Conservation (phyloP, 92 coral and sea anemone species). For the Epizoanthus ramosus region DNA sequence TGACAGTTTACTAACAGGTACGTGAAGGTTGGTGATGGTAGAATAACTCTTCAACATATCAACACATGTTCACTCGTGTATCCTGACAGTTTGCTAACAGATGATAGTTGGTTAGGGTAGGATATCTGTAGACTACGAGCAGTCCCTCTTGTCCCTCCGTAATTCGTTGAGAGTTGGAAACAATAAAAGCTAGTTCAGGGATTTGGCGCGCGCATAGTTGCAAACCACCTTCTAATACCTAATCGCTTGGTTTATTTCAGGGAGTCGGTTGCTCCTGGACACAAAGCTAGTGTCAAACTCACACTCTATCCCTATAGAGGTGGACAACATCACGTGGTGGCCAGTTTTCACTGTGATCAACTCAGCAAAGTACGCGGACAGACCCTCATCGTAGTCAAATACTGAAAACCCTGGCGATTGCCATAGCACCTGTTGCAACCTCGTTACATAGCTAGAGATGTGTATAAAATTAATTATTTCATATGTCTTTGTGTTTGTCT, state of each 20-base stretch:
- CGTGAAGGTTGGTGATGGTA: too few species aligned
- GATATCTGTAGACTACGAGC: too few species aligned
- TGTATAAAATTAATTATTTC: too few species aligned
- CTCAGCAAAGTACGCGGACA: conserved; percentile 62
- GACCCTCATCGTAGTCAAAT: background rate
- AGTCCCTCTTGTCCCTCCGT: too few species aligned
- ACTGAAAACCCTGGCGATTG: background rate
- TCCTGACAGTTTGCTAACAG: too few species aligned
- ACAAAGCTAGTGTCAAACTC: conserved; percentile 45
- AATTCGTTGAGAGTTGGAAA: too few species aligned
- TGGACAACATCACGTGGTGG: conserved; percentile 49
- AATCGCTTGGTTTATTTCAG: conserved; percentile 16
- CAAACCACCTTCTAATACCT: conserved; percentile 27
- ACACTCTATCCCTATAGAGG: conserved; percentile 33
- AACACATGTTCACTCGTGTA: too few species aligned
- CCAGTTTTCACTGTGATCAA: conserved; percentile 63
- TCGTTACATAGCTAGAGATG: too few species aligned
- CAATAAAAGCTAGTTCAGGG: conserved; percentile 50
- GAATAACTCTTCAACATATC: too few species aligned
- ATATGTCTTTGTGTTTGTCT: too few species aligned
- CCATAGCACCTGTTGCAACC: too few species aligned
- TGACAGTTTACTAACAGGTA: background rate
- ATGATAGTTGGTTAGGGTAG: too few species aligned
- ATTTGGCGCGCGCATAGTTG: conserved; percentile 36
- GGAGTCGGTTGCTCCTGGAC: conserved; percentile 55